A percentile compares a stretch with the other conserved stretches of the same genome.
phyloP scores from a whole-genome alignment of 2,113 vertebrate species.

The Eudyptes chrysolophus region DNA sequence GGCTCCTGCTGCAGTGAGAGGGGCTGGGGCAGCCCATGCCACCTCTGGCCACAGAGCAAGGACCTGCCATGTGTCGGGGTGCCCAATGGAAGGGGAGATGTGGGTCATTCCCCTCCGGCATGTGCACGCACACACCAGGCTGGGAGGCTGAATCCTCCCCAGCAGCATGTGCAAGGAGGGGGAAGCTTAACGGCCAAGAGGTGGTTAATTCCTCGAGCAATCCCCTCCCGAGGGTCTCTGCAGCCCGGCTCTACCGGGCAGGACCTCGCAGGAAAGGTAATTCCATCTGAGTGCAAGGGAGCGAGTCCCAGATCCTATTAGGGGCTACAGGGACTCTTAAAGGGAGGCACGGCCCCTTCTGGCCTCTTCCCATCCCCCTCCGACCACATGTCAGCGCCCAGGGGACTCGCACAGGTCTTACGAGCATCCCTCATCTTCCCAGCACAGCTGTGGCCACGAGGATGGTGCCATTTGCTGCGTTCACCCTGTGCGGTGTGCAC shows the following conservation, averaged over 20 bases:
- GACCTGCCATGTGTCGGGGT: fast-evolving
- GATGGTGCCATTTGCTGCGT: not conserved
- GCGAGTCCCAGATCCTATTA: not conserved
- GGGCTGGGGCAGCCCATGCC: not conserved
- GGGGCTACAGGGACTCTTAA: not conserved
- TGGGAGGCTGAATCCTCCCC: not conserved
- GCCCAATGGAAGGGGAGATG: fast-evolving
- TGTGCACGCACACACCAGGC: fast-evolving
- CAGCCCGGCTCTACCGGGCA: not conserved
- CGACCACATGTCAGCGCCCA: not conserved
- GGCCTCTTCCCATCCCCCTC: not conserved
- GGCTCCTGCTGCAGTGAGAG: not conserved
- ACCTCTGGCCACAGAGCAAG: fast-evolving
- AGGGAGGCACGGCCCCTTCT: not conserved
- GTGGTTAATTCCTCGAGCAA: not conserved
- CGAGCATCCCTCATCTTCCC: fast-evolving
- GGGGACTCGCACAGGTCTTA: not conserved
- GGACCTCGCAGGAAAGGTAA: not conserved
- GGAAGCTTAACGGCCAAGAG: not conserved
- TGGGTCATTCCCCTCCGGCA: not conserved
- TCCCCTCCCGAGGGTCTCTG: not conserved
- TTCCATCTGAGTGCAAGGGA: not conserved
- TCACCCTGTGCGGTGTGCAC: fast-evolving
- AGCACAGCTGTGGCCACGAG: fast-evolving
- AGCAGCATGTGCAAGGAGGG: not conserved